These are phyloP conservation scores for Tretioscincus oriximinensis DNA, from an alignment of 2,113 vertebrate genomes.

Conservation along the genomic window DNA sequence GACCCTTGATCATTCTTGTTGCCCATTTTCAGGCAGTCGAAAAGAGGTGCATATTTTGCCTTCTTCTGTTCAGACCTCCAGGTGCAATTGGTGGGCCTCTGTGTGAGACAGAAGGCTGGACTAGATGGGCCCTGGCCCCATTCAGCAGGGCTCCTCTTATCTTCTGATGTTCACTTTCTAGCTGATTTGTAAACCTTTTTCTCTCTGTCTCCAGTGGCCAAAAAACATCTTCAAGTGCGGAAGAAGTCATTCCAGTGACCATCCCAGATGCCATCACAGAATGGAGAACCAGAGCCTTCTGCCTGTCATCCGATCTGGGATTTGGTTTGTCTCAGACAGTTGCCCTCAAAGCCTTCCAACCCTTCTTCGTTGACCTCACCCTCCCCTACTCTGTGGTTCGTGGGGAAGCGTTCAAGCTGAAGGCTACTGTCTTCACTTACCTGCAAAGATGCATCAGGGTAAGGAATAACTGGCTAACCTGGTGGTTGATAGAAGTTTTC, in stretches of 20 bases:
- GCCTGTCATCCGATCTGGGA: conserved; percentile 74
- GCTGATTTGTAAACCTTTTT: neutral
- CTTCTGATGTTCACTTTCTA: no score
- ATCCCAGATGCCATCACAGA: conserved; percentile 73
- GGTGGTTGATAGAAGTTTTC: no score
- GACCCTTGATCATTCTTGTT: no score
- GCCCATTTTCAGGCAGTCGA: no score
- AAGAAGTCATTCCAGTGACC: conserved; percentile 69
- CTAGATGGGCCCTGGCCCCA: no score
- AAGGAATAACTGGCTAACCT: conserved; percentile 40
- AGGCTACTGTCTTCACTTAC: conserved; percentile 86
- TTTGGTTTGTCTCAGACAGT: conserved; percentile 80
- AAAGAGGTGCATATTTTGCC: no score
- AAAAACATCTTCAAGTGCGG: conserved; percentile 17
- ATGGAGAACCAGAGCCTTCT: conserved; percentile 80
- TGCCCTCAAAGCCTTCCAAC: conserved; percentile 83
- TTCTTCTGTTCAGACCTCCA: no score
- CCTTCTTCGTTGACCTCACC: conserved; percentile 88
- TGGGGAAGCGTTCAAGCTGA: conserved; percentile 84
- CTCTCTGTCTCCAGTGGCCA: neutral
- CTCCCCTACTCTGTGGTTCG: conserved; percentile 89
- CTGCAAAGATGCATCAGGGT: conserved; percentile 83
- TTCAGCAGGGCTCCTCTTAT: no score
- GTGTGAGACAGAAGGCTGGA: no score
- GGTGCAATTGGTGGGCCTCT: no score